Conservation (phyloP, 2,113 vertebrate species). For the Sitta europaea region DNA sequence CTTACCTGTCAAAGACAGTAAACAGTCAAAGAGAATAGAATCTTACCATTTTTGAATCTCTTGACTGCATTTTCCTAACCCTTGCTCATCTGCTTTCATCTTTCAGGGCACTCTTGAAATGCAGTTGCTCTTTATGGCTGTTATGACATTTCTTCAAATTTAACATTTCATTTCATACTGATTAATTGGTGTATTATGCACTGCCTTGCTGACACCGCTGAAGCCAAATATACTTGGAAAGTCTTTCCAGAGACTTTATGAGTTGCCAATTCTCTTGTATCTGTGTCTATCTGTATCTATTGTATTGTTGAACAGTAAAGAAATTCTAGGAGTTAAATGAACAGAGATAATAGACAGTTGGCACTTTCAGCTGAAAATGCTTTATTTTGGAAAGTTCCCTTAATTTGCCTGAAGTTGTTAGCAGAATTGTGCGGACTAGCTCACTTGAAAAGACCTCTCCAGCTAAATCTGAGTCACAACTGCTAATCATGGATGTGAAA, state of each 20-base stretch:
- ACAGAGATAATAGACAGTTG: not conserved
- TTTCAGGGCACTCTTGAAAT: not conserved
- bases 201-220: not conserved
- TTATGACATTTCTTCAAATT: not conserved
- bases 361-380: not conserved
- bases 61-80: not conserved
- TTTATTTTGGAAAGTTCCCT: not conserved
- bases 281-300: too few species aligned
- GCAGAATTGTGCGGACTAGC: not conserved
- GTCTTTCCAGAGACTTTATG: not conserved
- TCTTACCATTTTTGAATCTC: not conserved
- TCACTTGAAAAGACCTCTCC: not conserved
- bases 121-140: not conserved
- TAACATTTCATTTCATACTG: not conserved
- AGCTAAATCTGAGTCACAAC: not conserved
- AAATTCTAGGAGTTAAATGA: not conserved
- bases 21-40: not conserved
- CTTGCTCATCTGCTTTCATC: not conserved
- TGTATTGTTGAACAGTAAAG: not conserved
- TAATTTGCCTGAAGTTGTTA: not conserved
- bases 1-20: not conserved
- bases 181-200: not conserved
- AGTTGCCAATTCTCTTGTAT: not conserved
- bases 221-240: not conserved
- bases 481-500: not conserved